Base-by-base conservation (phyloP, 1,140 invertebrate genomes). In the Bombus soroeensis region DNA sequence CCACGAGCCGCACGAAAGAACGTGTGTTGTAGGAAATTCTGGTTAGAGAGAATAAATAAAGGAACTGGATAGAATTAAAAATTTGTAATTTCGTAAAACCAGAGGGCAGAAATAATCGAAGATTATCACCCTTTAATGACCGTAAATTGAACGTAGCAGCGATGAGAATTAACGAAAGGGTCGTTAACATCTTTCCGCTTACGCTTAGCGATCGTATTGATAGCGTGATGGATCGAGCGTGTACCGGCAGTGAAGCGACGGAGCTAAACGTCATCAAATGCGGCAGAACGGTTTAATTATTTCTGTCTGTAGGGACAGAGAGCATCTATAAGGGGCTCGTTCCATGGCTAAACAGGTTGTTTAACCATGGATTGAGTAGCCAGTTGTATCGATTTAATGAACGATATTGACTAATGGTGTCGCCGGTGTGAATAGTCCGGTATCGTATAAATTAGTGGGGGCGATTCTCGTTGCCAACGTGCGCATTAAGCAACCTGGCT, bases 361-460 rank as follows among this genome's bases (percentile, higher is more conserved):
- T 85, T 74, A 32, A 62, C 68, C 12, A 22, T n/a, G 43, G 83
- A 73, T 81, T 39, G 62, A 43, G 39, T 43, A 62, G 57, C 22
- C 81, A 32, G 71, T 85, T 53, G 76, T 76, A 80, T 81, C 83
- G 78, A 82, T 88, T 62, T 88, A 88, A 88, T 85, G 79, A 86
- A 82, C 66, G 68, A 79, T 89, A 91, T 91, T 91, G 86, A 91
- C 91, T 91, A 83, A 88, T 80, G 79, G 62, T 66, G 66, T 79
- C 76, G 77, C 34, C 70, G 75, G 73, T 64, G 74, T 72, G 79
- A 77, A 91, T 89, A 91, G 85, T 85, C 73, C 79, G 72, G 75
- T 59, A 85, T 81, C 82, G 84, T 90, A 92, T 92, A 90, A 91
- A 93, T 93, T 91, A 93, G 87, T 87, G 62, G 81, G 79, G 73